phyloP scores from a whole-genome alignment of 2,888 invertebrate genomes.

The Branchellion lobata region DNA sequence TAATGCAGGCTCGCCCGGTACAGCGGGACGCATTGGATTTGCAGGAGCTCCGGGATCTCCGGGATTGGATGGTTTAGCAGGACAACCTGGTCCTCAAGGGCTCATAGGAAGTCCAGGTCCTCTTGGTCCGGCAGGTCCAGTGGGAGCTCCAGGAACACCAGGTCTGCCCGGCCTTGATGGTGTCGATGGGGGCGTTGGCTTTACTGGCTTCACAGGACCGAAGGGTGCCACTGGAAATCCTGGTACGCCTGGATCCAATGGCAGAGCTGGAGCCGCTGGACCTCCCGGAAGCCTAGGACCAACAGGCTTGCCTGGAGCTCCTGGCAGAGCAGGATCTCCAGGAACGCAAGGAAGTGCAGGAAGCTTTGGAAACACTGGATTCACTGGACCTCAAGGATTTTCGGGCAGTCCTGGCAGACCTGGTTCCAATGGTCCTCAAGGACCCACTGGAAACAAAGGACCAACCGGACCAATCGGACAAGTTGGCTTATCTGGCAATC shows the following conservation, averaged over 20 bases:
- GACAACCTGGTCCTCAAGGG: slow-evolving; percentile 9
- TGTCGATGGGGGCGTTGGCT: slow-evolving; percentile 30
- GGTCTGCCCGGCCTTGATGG: slow-evolving; percentile 2
- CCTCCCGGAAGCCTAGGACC: slow-evolving; percentile 21
- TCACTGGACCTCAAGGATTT: slow-evolving; percentile 10
- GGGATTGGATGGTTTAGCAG: background rate
- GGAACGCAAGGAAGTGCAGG: slow-evolving; percentile 15
- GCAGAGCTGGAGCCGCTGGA: background rate
- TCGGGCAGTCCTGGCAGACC: background rate
- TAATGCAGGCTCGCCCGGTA: background rate
- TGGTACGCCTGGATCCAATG: slow-evolving; percentile 14
- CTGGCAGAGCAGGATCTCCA: slow-evolving; percentile 16
- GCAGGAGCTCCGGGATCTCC: slow-evolving; percentile 17
- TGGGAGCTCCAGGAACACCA: background rate
- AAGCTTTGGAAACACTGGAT: slow-evolving; percentile 19
- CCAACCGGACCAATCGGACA: background rate
- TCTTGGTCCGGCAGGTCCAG: background rate
- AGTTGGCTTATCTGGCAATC: slow-evolving; percentile 25
- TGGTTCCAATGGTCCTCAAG: too few relatives aligned
- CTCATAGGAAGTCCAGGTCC: background rate
- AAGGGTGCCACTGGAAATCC: slow-evolving; percentile 21
- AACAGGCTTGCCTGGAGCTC: background rate
- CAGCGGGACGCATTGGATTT: background rate
- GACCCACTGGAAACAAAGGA: too few relatives aligned
- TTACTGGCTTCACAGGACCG: slow-evolving; percentile 19